Conservation (phyloP, 2,888 invertebrate species). For the Callimorpha dominula region DNA sequence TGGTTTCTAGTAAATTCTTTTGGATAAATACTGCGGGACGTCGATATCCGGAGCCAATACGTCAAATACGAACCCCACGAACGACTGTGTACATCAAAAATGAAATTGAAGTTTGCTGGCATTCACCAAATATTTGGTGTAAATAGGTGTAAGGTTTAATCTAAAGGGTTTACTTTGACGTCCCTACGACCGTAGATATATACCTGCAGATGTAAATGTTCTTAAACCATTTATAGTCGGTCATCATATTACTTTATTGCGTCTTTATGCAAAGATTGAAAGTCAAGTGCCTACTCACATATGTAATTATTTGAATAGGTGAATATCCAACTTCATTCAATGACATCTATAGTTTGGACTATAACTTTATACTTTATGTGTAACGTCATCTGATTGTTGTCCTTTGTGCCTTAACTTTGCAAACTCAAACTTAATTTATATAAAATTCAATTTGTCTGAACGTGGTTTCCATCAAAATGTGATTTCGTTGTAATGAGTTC, state of each 20-base stretch:
- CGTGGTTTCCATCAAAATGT: constrained; percentile 12
- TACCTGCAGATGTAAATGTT: too few species aligned
- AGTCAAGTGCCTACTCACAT: too few species aligned
- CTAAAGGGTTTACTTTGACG: background rate
- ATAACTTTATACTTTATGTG: background rate
- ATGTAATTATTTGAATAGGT: background rate
- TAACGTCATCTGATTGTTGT: constrained; percentile 10
- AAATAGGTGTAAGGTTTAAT: background rate
- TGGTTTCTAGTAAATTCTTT: background rate
- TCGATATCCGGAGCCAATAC: background rate
- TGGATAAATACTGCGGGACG: background rate
- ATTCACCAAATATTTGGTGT: background rate
- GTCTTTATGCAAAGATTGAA: too few species aligned
- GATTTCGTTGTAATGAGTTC: constrained; percentile 8
- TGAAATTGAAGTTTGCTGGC: background rate
- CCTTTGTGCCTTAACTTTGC: constrained; percentile 4
- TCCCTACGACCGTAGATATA: too few species aligned
- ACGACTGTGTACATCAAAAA: background rate
- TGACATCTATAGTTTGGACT: too few species aligned
- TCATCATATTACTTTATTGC: too few species aligned
- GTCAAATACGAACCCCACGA: background rate
- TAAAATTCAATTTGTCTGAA: constrained; percentile 18
- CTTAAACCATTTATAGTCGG: too few species aligned
- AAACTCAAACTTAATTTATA: constrained; percentile 11
- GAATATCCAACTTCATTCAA: background rate